Evolutionary conservation across 2,113 vertebrate species (phyloP), one percentile per base, ranked within the genome.

Genomic region (Channa maculata): DNA sequence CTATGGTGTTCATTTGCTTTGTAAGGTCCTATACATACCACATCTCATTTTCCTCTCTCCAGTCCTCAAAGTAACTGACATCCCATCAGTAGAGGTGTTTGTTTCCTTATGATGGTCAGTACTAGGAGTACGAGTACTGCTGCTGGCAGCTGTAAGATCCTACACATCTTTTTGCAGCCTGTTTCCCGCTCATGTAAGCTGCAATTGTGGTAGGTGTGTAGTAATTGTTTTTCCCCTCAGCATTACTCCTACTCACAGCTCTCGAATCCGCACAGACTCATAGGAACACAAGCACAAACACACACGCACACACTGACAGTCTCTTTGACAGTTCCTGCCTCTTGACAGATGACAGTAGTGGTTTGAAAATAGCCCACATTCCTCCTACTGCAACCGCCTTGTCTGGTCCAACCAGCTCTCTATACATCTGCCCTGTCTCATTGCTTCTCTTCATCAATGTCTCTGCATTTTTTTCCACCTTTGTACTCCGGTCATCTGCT

Each of bases 291-390:
- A 36, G 37, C 48, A 63, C 50, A 58, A 3, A 74, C 10, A 71
- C 59, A 74, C 36, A 52, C 58, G n/a, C 10, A 54, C 63, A 70
- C 39, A 44, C 55, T 14, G 14, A 74, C 71, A 84, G 81, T 12
- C 79, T 82, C 79, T 83, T 44, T 74, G 70, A 83, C 71, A 82
- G 80, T 34, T 82, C 61, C 71, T 78, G 62, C 67, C 64, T 85
- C 71, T 77, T 85, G 77, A 90, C 77, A 87, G 71, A 89, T 91
- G 85, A 88, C 83, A 85, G 80, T 15, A 66, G 80, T 54, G 33
- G 54, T 85, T 53, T 86, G 85, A 55, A 88, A 88, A 90, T 84
- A 74, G 79, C 62, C 64, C 65, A 86, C 89, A 93, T 92, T 92
- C 85, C 72, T 80, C 60, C 68, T 12, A 43, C 79, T 63, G 53